These are phyloP conservation scores for Orchesella flavescens DNA, from an alignment of 2,888 invertebrate species.

Conservation along the genomic window DNA sequence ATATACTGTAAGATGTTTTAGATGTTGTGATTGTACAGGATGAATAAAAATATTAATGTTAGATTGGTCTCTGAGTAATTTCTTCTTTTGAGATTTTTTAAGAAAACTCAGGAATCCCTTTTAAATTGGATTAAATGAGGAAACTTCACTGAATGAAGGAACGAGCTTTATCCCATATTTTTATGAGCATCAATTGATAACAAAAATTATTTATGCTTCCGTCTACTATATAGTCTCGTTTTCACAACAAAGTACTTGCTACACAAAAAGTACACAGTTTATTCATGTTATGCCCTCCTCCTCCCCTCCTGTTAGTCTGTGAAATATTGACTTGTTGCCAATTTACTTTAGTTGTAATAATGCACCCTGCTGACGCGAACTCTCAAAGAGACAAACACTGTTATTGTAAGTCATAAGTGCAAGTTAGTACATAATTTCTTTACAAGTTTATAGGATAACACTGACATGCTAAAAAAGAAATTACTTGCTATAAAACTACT, in stretches of 20 bases:
- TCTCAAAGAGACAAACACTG: neutral
- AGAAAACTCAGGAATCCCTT: too few relatives aligned
- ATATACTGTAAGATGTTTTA: too few relatives aligned
- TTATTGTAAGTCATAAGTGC: neutral
- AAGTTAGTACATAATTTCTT: neutral
- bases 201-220: neutral
- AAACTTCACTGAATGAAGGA: too few relatives aligned
- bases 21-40: too few relatives aligned
- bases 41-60: too few relatives aligned
- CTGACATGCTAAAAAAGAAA: neutral
- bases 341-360: neutral
- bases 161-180: too few relatives aligned
- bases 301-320: neutral
- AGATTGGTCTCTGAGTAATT: too few relatives aligned
- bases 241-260: constrained; percentile 22
- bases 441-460: too few relatives aligned
- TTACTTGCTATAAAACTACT: constrained; percentile 1
- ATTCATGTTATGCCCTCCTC: neutral
- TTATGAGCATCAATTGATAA: too few relatives aligned
- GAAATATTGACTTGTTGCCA: constrained; percentile 10
- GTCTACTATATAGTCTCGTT: neutral
- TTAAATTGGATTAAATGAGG: too few relatives aligned
- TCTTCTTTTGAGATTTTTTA: too few relatives aligned
- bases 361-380: neutral
- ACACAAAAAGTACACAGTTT: neutral